A percentile compares a stretch with the other conserved stretches of the same genome.
Evolutionary conservation across 2,113 vertebrate genomes (phyloP).

Genomic region (Capreolus pygargus): DNA sequence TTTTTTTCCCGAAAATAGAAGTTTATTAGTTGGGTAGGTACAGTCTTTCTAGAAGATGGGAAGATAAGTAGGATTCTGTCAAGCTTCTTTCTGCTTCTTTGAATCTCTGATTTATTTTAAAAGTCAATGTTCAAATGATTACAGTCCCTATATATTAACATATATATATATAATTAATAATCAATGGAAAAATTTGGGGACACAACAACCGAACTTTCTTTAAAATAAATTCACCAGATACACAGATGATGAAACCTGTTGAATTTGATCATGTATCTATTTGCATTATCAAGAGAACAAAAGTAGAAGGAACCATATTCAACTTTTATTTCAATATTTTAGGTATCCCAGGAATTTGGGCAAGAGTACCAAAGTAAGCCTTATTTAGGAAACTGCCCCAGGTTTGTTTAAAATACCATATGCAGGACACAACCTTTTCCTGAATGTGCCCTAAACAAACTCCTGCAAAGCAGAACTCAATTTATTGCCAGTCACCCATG

Average conservation of each 20-base stretch:
- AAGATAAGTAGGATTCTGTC: neutral
- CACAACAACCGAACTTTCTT: neutral
- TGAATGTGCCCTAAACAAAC: neutral
- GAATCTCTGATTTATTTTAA: slow-evolving; percentile 18
- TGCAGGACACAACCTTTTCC: neutral
- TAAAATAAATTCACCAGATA: slow-evolving; percentile 7
- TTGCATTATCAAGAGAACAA: neutral
- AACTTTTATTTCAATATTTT: neutral
- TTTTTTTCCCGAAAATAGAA: neutral
- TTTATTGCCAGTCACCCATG: neutral
- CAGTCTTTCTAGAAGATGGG: neutral
- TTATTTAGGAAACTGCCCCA: neutral
- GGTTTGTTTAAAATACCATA: neutral
- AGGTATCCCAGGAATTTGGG: neutral
- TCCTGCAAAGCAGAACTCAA: neutral
- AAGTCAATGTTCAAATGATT: neutral
- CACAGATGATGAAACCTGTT: neutral
- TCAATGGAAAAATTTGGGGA: neutral
- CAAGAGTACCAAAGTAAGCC: neutral
- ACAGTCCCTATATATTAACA: neutral
- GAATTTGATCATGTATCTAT: neutral
- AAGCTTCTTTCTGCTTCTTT: slow-evolving; percentile 8
- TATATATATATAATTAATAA: neutral
- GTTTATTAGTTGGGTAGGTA: neutral
- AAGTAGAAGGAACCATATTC: neutral